Conservation (phyloP, 2,888 invertebrate genomes). For the Nephrotoma appendiculata region DNA sequence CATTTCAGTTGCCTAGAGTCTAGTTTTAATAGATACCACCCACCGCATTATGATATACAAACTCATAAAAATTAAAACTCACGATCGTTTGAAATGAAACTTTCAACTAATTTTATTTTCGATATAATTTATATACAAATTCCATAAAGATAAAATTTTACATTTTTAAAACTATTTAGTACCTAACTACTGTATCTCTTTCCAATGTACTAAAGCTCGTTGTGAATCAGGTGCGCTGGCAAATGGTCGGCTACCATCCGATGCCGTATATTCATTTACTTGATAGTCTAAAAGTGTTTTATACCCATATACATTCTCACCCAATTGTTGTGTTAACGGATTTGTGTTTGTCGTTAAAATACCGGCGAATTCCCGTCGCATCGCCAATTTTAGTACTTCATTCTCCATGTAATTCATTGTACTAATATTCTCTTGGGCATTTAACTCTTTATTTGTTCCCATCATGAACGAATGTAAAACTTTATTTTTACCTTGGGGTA, state of each 20-base stretch:
- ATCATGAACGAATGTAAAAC: slow-evolving; percentile 80
- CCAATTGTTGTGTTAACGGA: slow-evolving; percentile 82
- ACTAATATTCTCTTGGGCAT: slow-evolving; percentile 59
- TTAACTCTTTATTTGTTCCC: slow-evolving; percentile 54
- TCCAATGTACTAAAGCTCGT: slow-evolving; percentile 67
- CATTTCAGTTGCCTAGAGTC: no score
- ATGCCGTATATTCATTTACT: slow-evolving; percentile 61
- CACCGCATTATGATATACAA: no score
- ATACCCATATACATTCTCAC: slow-evolving; percentile 62
- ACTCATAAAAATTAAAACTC: neutral
- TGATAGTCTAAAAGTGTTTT: slow-evolving; percentile 62
- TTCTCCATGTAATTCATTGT: slow-evolving; percentile 67
- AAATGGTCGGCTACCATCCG: slow-evolving; percentile 60
- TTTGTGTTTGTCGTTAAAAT: slow-evolving; percentile 80
- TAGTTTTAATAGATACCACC: no score
- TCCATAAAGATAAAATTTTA: neutral
- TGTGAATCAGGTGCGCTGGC: slow-evolving; percentile 60
- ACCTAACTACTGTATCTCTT: slow-evolving; percentile 23
- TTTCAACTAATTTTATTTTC: neutral
- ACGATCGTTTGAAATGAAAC: neutral
- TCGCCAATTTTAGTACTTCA: slow-evolving; percentile 53
- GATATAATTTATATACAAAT: neutral
- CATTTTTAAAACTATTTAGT: neutral
- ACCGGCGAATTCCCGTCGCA: slow-evolving; percentile 48
- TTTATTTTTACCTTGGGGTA: slow-evolving; percentile 49